A percentile compares a stretch with the other conserved stretches of the same genome.
phyloP scores from a whole-genome alignment of 2,888 invertebrate species.

The Flabesymbios commensalis region DNA sequence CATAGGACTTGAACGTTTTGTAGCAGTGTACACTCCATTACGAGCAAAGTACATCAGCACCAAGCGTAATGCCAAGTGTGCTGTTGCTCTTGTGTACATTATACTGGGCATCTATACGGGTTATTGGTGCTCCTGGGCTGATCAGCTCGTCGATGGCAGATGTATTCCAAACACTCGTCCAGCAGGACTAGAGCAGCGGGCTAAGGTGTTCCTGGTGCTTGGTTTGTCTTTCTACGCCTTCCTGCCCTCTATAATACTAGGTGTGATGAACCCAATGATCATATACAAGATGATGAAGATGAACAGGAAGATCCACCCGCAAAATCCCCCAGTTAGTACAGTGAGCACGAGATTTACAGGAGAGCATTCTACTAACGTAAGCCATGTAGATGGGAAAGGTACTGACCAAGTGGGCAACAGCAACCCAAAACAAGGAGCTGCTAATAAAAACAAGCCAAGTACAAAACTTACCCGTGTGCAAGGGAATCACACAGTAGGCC shows the following conservation, averaged over 20 bases:
- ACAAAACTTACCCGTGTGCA: too few species aligned
- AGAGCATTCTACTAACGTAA: too few species aligned
- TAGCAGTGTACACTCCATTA: slow-evolving; percentile 41
- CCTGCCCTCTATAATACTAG: slow-evolving; percentile 33
- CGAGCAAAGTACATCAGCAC: slow-evolving; percentile 37
- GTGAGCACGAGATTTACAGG: too few species aligned
- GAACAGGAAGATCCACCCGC: too few species aligned
- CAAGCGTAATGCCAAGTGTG: slow-evolving; percentile 21
- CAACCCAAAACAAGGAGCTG: too few species aligned
- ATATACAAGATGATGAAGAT: slow-evolving; percentile 18
- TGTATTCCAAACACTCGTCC: slow-evolving; percentile 29
- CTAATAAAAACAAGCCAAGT: too few species aligned
- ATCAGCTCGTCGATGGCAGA: slow-evolving; percentile 29
- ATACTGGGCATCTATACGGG: slow-evolving; percentile 31
- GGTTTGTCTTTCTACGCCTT: slow-evolving; percentile 34
- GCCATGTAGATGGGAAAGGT: too few species aligned
- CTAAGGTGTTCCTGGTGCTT: slow-evolving; percentile 2
- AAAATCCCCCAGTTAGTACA: too few species aligned
- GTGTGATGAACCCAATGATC: slow-evolving; percentile 34
- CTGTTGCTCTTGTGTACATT: slow-evolving; percentile 29
- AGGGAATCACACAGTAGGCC: too few species aligned
- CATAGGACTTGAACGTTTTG: slow-evolving; percentile 40
- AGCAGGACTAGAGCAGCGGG: slow-evolving; percentile 33
- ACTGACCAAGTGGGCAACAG: too few species aligned
- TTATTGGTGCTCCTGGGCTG: slow-evolving; percentile 38